Base-by-base conservation (phyloP, 2,113 vertebrate species). In the Caloenas nicobarica region DNA sequence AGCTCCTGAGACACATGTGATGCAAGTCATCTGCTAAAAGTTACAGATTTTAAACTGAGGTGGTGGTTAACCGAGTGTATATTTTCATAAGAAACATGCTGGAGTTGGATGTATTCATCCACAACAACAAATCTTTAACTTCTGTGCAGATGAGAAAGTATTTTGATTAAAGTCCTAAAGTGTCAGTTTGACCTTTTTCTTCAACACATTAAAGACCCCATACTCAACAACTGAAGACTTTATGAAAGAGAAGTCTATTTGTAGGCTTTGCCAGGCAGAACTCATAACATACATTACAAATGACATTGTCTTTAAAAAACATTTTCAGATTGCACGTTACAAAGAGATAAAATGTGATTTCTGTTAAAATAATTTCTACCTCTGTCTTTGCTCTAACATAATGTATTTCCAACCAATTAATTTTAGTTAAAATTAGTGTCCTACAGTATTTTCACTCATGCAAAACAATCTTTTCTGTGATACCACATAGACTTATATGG, bases 141-240 rank as follows among this genome's bases (percentile, higher is more conserved):
- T 57, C 29, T 13, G 18, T n/a, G 53, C 38, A 72, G 53, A 40
- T 64, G 48, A 95, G 72, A 76, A 88, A 91, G 91, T 92, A 81
- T 71, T 92, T 86, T 4, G 3, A 76, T 93, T 87, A 84, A 86
- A 70, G 21, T 53, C 66, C n/a, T 48, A 22, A 53, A 81, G 68
- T 17, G 16, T 77, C 51, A 40, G 38, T 84, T 38, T 95, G 86
- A 90, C 72, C 83, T 94, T 94, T 84, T 83, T 38, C 25, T 93
- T 88, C 57, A 87, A 60, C 9, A 53, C 58, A 42, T 77, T 93
- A 66, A 81, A 56, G 87, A 69, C n/a, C 31, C 28, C 4, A 3
- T 21, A 36, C 42, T 48, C 46, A 44, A 34, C 33, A 79, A 34
- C 28, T 61, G 65, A 92, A 65, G 72, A 25, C 57, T 50, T 72